These are phyloP conservation scores for Polylopha cassiicola DNA, from an alignment of 2,888 invertebrate species.

Conservation along the genomic window DNA sequence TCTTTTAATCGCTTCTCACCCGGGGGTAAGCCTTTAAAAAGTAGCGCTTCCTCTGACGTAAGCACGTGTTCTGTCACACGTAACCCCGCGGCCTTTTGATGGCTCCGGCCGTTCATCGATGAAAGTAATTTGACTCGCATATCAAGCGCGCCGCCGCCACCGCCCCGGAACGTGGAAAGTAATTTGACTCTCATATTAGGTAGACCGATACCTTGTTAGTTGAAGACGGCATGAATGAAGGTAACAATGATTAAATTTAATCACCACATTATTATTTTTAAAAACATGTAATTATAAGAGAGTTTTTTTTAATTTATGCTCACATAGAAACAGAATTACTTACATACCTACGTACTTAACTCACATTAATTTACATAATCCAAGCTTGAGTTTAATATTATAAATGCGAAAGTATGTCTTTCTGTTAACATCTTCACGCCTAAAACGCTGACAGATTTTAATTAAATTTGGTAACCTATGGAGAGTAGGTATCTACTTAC, in stretches of 20 bases:
- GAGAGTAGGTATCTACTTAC: too few relatives aligned
- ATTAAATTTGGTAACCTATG: too few relatives aligned
- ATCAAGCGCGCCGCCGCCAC: slow-evolving; percentile 28
- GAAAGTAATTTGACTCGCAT: slow-evolving; percentile 45
- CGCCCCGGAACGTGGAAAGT: slow-evolving; percentile 32
- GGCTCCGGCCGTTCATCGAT: slow-evolving; percentile 26
- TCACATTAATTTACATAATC: too few relatives aligned
- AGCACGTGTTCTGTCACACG: slow-evolving; percentile 45
- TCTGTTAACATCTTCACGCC: too few relatives aligned
- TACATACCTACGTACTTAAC: too few relatives aligned
- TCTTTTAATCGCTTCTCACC: slow-evolving; percentile 50
- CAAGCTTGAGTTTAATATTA: too few relatives aligned
- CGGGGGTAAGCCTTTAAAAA: slow-evolving; percentile 35
- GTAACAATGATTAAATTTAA: slow-evolving; percentile 5
- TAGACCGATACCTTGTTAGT: background rate
- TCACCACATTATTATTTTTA: too few relatives aligned
- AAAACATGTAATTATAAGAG: too few relatives aligned
- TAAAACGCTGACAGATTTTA: too few relatives aligned
- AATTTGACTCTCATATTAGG: slow-evolving; percentile 31
- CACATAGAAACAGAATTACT: too few relatives aligned
- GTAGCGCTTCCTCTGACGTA: slow-evolving; percentile 54
- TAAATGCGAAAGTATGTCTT: too few relatives aligned
- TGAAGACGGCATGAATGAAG: slow-evolving; percentile 9
- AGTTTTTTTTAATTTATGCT: too few relatives aligned
- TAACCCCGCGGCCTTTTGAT: slow-evolving; percentile 38